Evolutionary conservation across 2,113 vertebrate genomes (phyloP), one percentile per base, ranked within the genome.

Genomic region (Cettia cetti): DNA sequence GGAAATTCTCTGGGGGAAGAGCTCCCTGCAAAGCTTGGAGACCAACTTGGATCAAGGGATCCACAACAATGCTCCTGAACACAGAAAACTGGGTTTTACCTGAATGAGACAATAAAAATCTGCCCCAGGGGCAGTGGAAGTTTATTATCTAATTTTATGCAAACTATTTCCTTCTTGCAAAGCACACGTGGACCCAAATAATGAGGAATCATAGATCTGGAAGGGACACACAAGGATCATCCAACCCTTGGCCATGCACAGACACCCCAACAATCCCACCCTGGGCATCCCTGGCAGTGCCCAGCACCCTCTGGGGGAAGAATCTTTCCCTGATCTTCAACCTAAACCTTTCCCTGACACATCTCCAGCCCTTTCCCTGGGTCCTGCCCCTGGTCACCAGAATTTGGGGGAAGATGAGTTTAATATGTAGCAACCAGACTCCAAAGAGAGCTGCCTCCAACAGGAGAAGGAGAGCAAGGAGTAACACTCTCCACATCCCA

Each of bases 11-110:
- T 11, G 28, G 9, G 45, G 26, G 10, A 78, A 56, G 77, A 66
- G n/a, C 3, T 89, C 54, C 50, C 47, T 11, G 42, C 31, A 24
- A 42, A 40, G 22, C 44, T 49, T 2, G 19, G 54, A 45, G 52
- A 35, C 9, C 0, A 0, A 1, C 21, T 31, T 2, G 0, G 18
- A 31, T 4, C 27, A 10, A 52, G 63, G 35, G 5, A 26, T 26
- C 35, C 44, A 14, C 13, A 3, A 15, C 2, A 3, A 40, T 15
- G 35, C 28, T 49, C 80, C 50, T 17, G 26, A 59, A 20, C 22
- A 31, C 20, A 49, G 20, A 21, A 66, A 57, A 19, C 2, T 7
- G 14, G 53, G 2, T 3, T 40, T 39, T 16, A 39, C 7, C 39
- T 17, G 52, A 39, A 35, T 1, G 6, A 60, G 31, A 37, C 0